phyloP scores from a whole-genome alignment of 2,888 invertebrate species.

The Bombylius major region DNA sequence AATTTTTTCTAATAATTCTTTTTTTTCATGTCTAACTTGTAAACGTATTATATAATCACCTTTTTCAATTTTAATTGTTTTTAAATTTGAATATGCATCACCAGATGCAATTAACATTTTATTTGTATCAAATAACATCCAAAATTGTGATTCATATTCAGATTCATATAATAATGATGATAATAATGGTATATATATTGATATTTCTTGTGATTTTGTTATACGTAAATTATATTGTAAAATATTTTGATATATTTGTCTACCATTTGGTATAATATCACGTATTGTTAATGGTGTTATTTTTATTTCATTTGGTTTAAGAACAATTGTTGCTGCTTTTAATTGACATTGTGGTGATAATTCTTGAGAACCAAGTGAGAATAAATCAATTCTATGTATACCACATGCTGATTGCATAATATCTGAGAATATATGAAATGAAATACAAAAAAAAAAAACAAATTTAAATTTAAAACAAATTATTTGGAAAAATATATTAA shows the following conservation, averaged over 20 bases:
- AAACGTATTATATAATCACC: constrained; percentile 83
- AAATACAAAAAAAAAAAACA: background rate
- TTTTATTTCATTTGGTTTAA: constrained; percentile 73
- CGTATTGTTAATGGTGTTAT: constrained; percentile 64
- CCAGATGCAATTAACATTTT: constrained; percentile 78
- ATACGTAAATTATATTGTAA: constrained; percentile 79
- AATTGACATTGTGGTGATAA: constrained; percentile 60
- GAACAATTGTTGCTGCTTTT: constrained; percentile 59
- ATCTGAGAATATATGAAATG: constrained; percentile 27
- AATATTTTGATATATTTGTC: constrained; percentile 84
- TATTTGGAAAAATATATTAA: background rate
- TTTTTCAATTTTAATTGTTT: constrained; percentile 72
- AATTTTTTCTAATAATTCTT: constrained; percentile 71
- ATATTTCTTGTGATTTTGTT: constrained; percentile 67
- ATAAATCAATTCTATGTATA: constrained; percentile 57
- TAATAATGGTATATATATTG: constrained; percentile 65
- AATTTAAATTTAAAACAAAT: constrained; percentile 16
- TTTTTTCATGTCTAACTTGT: constrained; percentile 83
- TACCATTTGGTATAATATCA: constrained; percentile 73
- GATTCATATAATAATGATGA: constrained; percentile 87
- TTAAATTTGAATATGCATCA: constrained; percentile 79
- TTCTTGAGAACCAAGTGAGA: constrained; percentile 64
- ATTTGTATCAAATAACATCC: constrained; percentile 88
- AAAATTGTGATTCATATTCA: constrained; percentile 90
- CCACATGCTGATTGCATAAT: constrained; percentile 66